These are phyloP conservation scores for Nipponia nippon DNA, from an alignment of 2,113 vertebrate genomes.

Conservation along the genomic window DNA sequence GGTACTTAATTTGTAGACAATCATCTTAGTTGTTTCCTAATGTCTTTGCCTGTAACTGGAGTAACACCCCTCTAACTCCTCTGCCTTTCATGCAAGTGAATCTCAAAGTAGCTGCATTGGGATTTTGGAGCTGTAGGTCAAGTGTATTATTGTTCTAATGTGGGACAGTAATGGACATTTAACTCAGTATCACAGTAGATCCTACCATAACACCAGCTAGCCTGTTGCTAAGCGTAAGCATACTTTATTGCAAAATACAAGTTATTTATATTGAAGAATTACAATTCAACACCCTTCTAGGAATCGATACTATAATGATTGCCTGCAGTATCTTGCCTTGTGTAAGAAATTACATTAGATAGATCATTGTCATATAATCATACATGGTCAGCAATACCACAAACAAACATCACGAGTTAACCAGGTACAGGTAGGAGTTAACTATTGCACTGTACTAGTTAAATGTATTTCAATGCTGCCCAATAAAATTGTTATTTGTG, in stretches of 20 bases:
- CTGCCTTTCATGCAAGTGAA: background rate
- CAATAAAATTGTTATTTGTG: background rate
- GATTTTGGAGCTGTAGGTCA: background rate
- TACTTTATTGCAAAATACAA: background rate
- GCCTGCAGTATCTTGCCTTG: background rate
- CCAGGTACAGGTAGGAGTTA: background rate
- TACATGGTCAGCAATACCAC: background rate
- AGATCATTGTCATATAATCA: background rate
- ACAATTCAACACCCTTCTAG: background rate
- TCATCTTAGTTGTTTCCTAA: background rate
- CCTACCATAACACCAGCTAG: background rate
- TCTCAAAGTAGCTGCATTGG: background rate
- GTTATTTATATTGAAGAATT: background rate
- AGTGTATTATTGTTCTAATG: background rate
- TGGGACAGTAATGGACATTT: background rate
- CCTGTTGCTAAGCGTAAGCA: background rate
- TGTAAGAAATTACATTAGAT: background rate
- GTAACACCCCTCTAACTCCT: background rate
- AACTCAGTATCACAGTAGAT: background rate
- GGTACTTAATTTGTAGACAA: background rate
- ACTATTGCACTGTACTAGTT: rapidly evolving
- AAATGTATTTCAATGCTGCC: background rate
- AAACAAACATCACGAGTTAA: rapidly evolving
- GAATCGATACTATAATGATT: background rate
- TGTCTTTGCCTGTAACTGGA: background rate